Evolutionary conservation across 2,888 invertebrate genomes (phyloP).

Genomic region (Eupithecia centaureata): DNA sequence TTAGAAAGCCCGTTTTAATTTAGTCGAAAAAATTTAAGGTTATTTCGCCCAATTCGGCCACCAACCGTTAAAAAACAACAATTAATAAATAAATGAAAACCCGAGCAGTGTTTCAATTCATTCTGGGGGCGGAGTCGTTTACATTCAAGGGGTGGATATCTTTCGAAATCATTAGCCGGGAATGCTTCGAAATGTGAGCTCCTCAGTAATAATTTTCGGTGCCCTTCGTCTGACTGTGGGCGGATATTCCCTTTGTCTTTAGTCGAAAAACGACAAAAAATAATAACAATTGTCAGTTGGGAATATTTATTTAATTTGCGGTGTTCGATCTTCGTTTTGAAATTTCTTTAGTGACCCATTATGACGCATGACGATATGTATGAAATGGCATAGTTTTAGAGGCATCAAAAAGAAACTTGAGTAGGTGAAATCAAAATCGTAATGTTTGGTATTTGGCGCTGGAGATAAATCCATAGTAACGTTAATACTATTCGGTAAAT

Average conservation of each 20-base stretch:
- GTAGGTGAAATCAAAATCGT: not conserved
- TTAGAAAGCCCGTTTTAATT: slow-evolving; percentile 16
- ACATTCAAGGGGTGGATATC: slow-evolving; percentile 83
- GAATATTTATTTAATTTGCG: slow-evolving; percentile 72
- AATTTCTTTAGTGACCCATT: slow-evolving; percentile 67
- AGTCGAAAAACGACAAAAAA: slow-evolving; percentile 68
- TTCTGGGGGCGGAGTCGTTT: slow-evolving; percentile 79
- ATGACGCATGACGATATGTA: slow-evolving; percentile 69
- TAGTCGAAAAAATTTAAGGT: slow-evolving; percentile 31
- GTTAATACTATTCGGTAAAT: slow-evolving; percentile 13
- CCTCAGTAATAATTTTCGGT: slow-evolving; percentile 79
- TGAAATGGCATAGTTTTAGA: slow-evolving; percentile 47
- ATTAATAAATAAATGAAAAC: slow-evolving; percentile 78
- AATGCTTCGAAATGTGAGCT: slow-evolving; percentile 75
- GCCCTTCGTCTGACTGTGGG: slow-evolving; percentile 75
- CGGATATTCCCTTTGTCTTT: slow-evolving; percentile 80
- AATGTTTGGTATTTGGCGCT: not conserved
- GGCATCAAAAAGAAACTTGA: not conserved
- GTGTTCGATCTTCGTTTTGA: slow-evolving; percentile 67
- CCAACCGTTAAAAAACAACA: slow-evolving; percentile 76
- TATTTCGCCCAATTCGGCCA: slow-evolving; percentile 56
- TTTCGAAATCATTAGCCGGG: slow-evolving; percentile 81
- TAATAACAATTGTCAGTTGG: slow-evolving; percentile 68
- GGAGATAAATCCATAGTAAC: not conserved
- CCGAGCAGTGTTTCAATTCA: slow-evolving; percentile 81